Percentiles rank a stretch among this genome's conserved stretches.
Evolutionary conservation across 2,113 vertebrate genomes (phyloP).

Genomic region (Platysternon megacephalum): DNA sequence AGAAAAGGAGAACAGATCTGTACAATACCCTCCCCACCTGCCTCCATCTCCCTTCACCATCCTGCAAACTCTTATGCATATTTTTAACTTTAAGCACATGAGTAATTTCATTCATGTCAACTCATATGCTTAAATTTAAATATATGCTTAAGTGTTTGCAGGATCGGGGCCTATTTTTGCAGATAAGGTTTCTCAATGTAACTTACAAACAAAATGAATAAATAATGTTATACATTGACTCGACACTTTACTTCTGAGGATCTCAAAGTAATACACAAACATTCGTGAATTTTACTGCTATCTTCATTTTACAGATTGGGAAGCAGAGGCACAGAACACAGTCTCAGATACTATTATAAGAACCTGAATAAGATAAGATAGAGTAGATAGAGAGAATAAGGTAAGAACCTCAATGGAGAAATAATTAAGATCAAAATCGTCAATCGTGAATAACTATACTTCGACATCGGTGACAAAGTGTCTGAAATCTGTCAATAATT

Average conservation of each 20-base stretch:
- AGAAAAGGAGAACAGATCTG: background rate
- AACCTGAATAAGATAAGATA: background rate
- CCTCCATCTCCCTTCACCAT: background rate
- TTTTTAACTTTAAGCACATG: background rate
- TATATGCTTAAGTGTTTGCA: background rate
- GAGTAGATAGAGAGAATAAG: background rate
- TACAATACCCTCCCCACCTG: background rate
- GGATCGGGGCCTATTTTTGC: background rate
- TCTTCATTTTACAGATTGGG: background rate
- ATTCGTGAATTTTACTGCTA: background rate
- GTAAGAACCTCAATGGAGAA: background rate
- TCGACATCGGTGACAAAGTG: background rate
- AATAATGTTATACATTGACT: background rate
- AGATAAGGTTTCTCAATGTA: background rate
- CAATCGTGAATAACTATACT: too few relatives aligned
- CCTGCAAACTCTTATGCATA: background rate
- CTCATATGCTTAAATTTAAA: background rate
- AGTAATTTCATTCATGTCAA: background rate
- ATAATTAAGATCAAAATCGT: background rate
- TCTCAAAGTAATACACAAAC: background rate
- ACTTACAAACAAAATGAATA: background rate
- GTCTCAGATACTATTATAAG: background rate
- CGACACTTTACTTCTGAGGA: background rate
- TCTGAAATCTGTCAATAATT: background rate
- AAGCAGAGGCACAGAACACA: background rate